Evolutionary conservation across 2,113 vertebrate genomes (phyloP).

Genomic region (Acanthochromis polyacanthus): DNA sequence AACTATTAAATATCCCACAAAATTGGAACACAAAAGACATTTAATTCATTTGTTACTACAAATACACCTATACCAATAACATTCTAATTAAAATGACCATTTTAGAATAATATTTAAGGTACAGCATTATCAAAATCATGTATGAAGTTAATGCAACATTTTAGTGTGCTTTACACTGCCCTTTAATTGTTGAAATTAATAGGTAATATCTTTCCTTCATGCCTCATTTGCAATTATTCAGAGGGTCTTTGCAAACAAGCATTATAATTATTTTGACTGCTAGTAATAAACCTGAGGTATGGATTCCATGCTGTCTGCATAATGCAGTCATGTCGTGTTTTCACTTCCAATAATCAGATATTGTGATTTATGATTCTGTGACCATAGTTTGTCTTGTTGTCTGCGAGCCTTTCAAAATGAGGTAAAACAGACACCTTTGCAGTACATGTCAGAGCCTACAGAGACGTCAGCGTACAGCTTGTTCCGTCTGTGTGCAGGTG

Average conservation of each 20-base stretch:
- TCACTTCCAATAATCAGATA: background rate
- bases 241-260: background rate
- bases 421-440: background rate
- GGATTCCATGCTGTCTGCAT: background rate
- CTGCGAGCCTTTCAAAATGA: constrained; percentile 3
- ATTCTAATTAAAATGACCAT: too few relatives aligned
- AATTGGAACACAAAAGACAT: too few relatives aligned
- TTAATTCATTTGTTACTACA: too few relatives aligned
- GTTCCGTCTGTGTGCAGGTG: constrained; percentile 3
- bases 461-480: background rate
- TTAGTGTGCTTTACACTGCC: background rate
- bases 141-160: too few relatives aligned
- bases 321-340: background rate
- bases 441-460: background rate
- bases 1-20: too few relatives aligned
- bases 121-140: too few relatives aligned
- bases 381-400: background rate
- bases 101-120: too few relatives aligned
- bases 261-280: background rate
- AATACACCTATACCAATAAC: too few relatives aligned
- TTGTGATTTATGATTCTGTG: background rate
- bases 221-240: background rate
- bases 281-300: background rate
- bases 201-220: background rate
- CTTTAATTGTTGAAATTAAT: background rate